Percentiles rank a stretch among this genome's conserved stretches.
Conservation (phyloP, 1,140 invertebrate genomes). For the Mylabris phalerata region DNA sequence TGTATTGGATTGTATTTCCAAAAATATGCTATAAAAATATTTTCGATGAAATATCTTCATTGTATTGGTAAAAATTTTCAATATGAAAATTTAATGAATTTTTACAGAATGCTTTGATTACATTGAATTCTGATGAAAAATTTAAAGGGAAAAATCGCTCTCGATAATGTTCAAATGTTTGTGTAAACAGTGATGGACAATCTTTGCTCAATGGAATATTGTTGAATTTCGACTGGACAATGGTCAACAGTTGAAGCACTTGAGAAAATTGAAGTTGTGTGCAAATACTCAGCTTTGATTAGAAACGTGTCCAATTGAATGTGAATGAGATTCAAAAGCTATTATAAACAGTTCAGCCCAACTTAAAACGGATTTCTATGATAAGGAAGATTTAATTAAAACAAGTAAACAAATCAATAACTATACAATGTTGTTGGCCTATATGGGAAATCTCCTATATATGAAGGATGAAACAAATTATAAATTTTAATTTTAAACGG, state of each 20-base stretch:
- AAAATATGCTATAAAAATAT: no score
- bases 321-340: slow-evolving; percentile 15
- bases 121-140: background rate
- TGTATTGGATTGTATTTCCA: no score
- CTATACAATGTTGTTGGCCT: no score
- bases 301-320: slow-evolving; percentile 21
- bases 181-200: no score
- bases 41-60: no score
- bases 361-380: background rate
- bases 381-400: background rate
- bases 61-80: no score
- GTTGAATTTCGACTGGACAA: slow-evolving; percentile 19
- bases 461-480: no score
- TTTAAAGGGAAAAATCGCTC: background rate
- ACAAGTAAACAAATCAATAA: slow-evolving; percentile 1
- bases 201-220: slow-evolving; percentile 4
- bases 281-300: slow-evolving; percentile 24
- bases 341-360: slow-evolving; percentile 10
- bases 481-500: no score
- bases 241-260: slow-evolving; percentile 21
- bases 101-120: background rate
- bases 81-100: no score
- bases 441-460: no score
- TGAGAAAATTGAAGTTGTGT: slow-evolving; percentile 22
- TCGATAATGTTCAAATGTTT: no score